These are phyloP conservation scores for Ophion slaviceki DNA, from an alignment of 2,888 invertebrate genomes.

Conservation along the genomic window DNA sequence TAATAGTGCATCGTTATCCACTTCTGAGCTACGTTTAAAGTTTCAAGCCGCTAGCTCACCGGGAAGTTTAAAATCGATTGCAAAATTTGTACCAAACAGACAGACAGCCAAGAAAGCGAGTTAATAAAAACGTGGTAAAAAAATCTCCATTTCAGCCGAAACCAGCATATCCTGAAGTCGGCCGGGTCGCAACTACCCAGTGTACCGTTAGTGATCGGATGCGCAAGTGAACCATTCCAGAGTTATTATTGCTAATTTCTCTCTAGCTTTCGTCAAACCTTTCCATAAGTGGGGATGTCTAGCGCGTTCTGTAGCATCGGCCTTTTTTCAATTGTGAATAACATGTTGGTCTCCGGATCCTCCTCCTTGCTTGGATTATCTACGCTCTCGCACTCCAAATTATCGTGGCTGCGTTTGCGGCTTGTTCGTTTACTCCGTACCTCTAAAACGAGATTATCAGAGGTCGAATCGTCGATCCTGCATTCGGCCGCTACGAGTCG, in stretches of 20 bases:
- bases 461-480: conserved; percentile 66
- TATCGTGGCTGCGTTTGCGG: conserved; percentile 54
- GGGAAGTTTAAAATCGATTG: too few species aligned
- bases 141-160: too few species aligned
- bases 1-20: too few species aligned
- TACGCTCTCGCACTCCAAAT: conserved; percentile 59
- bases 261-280: conserved; percentile 73
- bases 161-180: too few species aligned
- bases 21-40: too few species aligned
- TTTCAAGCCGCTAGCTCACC: too few species aligned
- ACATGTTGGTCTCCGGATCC: conserved; percentile 56
- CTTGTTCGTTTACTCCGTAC: conserved; percentile 74
- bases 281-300: conserved; percentile 82
- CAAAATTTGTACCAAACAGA: too few species aligned
- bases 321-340: conserved; percentile 84
- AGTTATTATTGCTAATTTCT: background rate
- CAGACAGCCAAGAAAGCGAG: too few species aligned
- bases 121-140: too few species aligned
- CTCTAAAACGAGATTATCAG: conserved; percentile 75
- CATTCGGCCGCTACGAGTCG: conserved; percentile 65
- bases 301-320: conserved; percentile 81
- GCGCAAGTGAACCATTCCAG: too few species aligned
- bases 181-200: too few species aligned
- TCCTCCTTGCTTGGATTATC: conserved; percentile 36
- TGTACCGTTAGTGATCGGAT: too few species aligned